Evolutionary conservation across 2,888 invertebrate species (phyloP), one percentile per base, ranked within the genome.

Genomic region (Ectemnius cavifrons): DNA sequence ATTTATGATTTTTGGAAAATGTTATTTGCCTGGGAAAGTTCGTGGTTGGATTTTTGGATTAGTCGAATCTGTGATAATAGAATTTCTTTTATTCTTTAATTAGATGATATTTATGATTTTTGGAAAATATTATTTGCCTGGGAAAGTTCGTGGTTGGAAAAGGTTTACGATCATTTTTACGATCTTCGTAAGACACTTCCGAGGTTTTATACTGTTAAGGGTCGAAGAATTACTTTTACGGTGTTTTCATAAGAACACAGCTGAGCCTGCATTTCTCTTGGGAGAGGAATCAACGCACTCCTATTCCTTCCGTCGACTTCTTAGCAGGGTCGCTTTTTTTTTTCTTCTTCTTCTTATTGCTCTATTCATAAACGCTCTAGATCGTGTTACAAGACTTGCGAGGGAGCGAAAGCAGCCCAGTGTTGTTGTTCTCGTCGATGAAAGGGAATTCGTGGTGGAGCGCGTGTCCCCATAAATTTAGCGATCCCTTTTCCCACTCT

Each of bases 301-400:
- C 37, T 2, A 23, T 23, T 23, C 23, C 23, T 23, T 23, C 27
- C 62, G 45, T 46, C 47, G 28, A 23, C 23, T 23, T n/a, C 37
- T 8, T 37, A 1, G 3, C 3, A 2, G 18, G 13, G 4, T 4
- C 2, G 37, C n/a, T 8, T 18, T 46, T 68, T 8, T 46, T 13
- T 8, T 18, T 46, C 62, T 8, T 46, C 47, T 27, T 28, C 18
- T 13, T 16, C 45, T 74, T 46, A 16, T 62, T 46, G 59, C 59
- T 64, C 63, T 69, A 62, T 75, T 71, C 65, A 59, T 62, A 68
- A 75, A 49, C 63, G 47, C 64, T 37, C 37, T 6, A 2, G 72
- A 61, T 75, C 72, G 70, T 45, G 63, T 75, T 78, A 68, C 78
- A 23, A 74, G 28, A 57, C 64, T 57, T 45, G 69, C 47, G 68